These are phyloP conservation scores for Macaria liturata DNA, from an alignment of 2,888 invertebrate species.

Conservation along the genomic window DNA sequence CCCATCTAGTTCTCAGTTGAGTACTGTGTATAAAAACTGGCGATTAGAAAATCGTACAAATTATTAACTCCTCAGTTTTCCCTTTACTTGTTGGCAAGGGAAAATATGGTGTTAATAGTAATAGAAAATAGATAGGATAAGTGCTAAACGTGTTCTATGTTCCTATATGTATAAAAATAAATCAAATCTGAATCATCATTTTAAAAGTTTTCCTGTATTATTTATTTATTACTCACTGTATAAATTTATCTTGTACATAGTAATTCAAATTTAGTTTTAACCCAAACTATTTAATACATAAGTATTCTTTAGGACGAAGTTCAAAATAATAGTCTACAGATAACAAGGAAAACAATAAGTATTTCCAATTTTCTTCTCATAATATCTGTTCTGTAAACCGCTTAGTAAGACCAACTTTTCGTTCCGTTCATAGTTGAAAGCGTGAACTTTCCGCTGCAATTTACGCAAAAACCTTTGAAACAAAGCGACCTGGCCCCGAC, in stretches of 20 bases:
- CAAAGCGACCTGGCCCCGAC: slow-evolving; percentile 53
- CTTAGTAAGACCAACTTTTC: slow-evolving; percentile 25
- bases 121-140: background rate
- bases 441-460: slow-evolving; percentile 40
- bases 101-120: slow-evolving; percentile 14
- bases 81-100: slow-evolving; percentile 25
- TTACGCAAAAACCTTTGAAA: slow-evolving; percentile 71
- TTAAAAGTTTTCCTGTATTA: too few relatives aligned
- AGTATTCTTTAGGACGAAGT: too few relatives aligned
- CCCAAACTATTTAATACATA: too few relatives aligned
- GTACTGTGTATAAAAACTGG: slow-evolving; percentile 33
- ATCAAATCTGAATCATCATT: too few relatives aligned
- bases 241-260: too few relatives aligned
- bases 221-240: too few relatives aligned
- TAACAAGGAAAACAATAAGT: too few relatives aligned
- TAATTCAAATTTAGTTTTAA: too few relatives aligned
- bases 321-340: too few relatives aligned
- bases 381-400: background rate
- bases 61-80: slow-evolving; percentile 31
- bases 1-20: slow-evolving; percentile 6
- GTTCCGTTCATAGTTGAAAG: slow-evolving; percentile 32
- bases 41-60: slow-evolving; percentile 37
- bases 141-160: background rate
- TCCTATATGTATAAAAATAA: background rate
- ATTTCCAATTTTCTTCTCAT: background rate